phyloP scores from a whole-genome alignment of 2,113 vertebrate genomes.

The Hyperopisus bebe region DNA sequence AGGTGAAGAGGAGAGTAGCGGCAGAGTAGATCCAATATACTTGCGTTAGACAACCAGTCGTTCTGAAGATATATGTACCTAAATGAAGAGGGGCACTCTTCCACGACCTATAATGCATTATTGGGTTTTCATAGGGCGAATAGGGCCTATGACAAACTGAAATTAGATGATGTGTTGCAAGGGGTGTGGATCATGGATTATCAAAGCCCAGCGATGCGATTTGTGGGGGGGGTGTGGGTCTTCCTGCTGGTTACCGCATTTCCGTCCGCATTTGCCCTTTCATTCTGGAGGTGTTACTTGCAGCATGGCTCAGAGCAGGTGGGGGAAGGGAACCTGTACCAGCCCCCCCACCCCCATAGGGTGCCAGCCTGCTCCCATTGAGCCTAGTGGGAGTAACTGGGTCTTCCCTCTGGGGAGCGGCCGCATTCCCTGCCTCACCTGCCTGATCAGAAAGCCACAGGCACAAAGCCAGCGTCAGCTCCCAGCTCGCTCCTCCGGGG shows the following conservation, averaged over 20 bases:
- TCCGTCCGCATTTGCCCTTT: neutral
- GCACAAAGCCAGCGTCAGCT: neutral
- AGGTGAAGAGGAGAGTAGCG: neutral
- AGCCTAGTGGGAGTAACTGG: neutral
- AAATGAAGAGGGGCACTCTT: neutral
- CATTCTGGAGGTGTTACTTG: neutral
- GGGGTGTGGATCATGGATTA: neutral
- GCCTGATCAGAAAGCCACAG: neutral
- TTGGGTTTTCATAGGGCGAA: neutral
- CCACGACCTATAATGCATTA: neutral
- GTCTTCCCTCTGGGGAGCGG: neutral
- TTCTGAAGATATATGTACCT: neutral
- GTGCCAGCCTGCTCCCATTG: slow-evolving; percentile 6
- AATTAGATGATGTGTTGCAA: neutral
- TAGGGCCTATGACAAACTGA: neutral
- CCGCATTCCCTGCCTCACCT: neutral
- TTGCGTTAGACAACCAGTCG: neutral
- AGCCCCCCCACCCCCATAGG: neutral
- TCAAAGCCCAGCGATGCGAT: neutral
- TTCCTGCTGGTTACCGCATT: neutral
- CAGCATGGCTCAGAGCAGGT: slow-evolving; percentile 10
- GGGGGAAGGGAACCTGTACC: slow-evolving; percentile 14
- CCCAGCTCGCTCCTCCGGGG: neutral
- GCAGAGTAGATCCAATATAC: neutral
- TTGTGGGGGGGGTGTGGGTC: neutral